Evolutionary conservation across 2,113 vertebrate species (phyloP), one percentile per base, ranked within the genome.

Genomic region (Paedocypris sp.): DNA sequence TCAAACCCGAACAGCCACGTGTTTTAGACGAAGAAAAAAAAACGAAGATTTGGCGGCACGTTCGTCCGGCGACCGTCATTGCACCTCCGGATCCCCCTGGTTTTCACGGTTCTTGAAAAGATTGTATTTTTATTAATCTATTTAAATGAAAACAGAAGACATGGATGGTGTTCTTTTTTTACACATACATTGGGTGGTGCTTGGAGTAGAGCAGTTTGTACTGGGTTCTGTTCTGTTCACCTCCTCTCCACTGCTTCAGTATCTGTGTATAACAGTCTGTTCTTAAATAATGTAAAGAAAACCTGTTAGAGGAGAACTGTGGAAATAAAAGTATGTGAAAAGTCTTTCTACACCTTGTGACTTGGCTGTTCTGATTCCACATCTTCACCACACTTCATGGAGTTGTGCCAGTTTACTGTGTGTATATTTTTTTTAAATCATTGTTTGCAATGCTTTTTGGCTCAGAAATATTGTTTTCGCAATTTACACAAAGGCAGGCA

Each of bases 111-210:
- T 89, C 89, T 90, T 88, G 81, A 87, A 91, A 93, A 93, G 89
- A 95, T 91, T 94, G 92, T 97, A 96, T 97, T 97, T 98, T 97
- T 97, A 94, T 94, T 91, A 92, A 82, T 75, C 90, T 97, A 95
- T 97, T 97, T 97, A 98, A 96, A 91, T 4, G 58, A 54, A 45
- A 39, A 47, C 35, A 41, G 4, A 81, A 73, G 85, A 87, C 87
- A 89, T 84, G 79, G 85, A 88, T 87, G 83, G 87, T 85, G 86
- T 87, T 89, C 91, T 81, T 94, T 94, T 94, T 95, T 90, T 94
- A 92, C 89, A 87, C 87, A 86, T 90, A 87, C 89, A 83, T 88
- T 93, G 90, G 85, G 90, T 97, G 92, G 93, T 94, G 91, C 90
- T 92, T 91, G 88, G 83, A 90, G 87, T 96, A 94, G 91, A 89